These are phyloP conservation scores for Macropis europaea DNA, from an alignment of 2,888 invertebrate genomes.

Conservation along the genomic window DNA sequence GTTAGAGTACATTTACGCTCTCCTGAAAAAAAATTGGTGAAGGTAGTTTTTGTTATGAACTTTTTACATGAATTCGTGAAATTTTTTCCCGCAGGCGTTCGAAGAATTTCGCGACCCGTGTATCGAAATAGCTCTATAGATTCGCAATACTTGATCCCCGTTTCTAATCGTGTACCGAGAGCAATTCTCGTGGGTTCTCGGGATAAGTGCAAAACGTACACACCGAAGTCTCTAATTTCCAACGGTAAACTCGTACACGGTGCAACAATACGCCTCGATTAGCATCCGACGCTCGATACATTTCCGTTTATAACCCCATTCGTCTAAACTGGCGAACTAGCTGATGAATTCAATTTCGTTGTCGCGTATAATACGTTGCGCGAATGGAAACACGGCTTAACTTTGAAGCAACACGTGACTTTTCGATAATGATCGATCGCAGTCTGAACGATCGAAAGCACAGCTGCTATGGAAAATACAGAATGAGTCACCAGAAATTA, in stretches of 20 bases:
- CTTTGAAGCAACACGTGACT: conserved; percentile 48
- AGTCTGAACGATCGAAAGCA: conserved; percentile 33
- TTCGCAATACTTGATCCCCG: neutral
- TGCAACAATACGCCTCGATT: conserved; percentile 43
- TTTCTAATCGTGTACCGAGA: conserved; percentile 6
- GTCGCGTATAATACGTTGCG: conserved; percentile 8
- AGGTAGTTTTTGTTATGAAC: no score
- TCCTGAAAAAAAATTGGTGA: no score
- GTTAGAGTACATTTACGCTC: no score
- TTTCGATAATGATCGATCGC: conserved; percentile 34
- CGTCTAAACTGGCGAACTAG: conserved; percentile 19
- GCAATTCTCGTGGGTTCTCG: conserved; percentile 16
- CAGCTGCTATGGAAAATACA: no score
- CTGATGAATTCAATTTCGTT: conserved; percentile 54
- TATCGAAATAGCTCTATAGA: neutral
- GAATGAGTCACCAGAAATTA: no score
- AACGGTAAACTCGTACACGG: conserved; percentile 18
- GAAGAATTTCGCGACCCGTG: neutral
- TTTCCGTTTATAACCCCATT: conserved; percentile 20
- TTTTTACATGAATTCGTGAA: no score
- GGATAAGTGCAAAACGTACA: conserved; percentile 13
- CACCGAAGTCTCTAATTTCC: conserved; percentile 43
- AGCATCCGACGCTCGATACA: conserved; percentile 45
- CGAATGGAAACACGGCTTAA: conserved; percentile 45
- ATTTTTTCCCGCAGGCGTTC: no score